A percentile compares a stretch with the other conserved stretches of the same genome.
These are phyloP conservation scores for Nebria salina DNA, from an alignment of 2,888 invertebrate genomes.

Conservation along the genomic window DNA sequence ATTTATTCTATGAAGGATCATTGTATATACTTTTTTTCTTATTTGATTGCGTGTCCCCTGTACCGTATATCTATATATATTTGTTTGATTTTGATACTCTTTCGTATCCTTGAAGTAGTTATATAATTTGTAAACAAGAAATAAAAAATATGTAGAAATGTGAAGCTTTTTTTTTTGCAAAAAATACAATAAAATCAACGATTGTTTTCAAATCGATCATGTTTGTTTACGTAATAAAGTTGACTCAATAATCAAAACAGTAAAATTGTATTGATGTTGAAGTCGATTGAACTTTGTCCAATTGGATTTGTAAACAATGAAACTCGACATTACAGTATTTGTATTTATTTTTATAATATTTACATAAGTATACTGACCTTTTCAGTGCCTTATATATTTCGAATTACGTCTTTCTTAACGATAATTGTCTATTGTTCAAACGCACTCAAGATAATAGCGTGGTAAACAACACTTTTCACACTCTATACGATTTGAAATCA, in stretches of 20 bases:
- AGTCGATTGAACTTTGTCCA: not conserved
- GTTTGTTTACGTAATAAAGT: not conserved
- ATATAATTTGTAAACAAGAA: not conserved
- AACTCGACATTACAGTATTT: not conserved
- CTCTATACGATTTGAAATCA: too few relatives aligned
- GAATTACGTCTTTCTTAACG: not conserved
- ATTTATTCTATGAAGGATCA: not conserved
- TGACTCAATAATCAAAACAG: not conserved
- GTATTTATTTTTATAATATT: not conserved
- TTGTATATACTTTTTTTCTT: too few relatives aligned
- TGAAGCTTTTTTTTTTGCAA: too few relatives aligned
- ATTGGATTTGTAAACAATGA: not conserved
- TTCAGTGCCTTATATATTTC: not conserved
- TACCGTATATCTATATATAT: too few relatives aligned
- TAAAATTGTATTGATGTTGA: not conserved
- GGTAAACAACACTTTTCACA: too few relatives aligned
- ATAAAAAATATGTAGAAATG: not conserved
- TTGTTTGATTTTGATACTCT: too few relatives aligned
- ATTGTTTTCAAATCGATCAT: not conserved
- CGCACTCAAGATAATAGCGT: not conserved
- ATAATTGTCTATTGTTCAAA: not conserved
- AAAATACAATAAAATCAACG: not conserved
- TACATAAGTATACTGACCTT: not conserved
- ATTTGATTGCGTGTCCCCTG: too few relatives aligned
- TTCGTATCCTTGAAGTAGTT: too few relatives aligned